phyloP scores from a whole-genome alignment of 2,113 vertebrate species.

The Bungarus multicinctus region DNA sequence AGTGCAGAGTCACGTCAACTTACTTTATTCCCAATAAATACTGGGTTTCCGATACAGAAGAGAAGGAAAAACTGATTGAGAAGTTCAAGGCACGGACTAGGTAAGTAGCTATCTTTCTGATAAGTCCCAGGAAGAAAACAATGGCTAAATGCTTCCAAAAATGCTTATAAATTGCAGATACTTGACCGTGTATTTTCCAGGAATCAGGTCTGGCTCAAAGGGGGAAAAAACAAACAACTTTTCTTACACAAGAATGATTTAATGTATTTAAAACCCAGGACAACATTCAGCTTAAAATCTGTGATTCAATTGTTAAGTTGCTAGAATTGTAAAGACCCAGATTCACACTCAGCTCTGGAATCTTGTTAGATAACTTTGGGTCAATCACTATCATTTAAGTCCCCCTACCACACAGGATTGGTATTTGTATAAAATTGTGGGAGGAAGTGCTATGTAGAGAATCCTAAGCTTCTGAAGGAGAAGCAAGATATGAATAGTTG shows the following conservation, averaged over 20 bases:
- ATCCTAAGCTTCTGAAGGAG: not conserved
- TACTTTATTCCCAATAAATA: conserved; percentile 86
- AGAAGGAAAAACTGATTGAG: conserved; percentile 77
- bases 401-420: not conserved
- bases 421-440: not conserved
- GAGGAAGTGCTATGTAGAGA: not conserved
- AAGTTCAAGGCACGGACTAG: conserved; percentile 80
- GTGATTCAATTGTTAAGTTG: not conserved
- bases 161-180: not conserved
- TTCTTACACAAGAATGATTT: not conserved
- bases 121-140: not conserved
- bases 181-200: not conserved
- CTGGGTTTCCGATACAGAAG: conserved; percentile 75
- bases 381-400: not conserved
- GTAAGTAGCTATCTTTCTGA: conserved; percentile 46
- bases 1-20: conserved; percentile 82
- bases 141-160: not conserved
- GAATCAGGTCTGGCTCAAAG: not conserved
- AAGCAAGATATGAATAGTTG: not conserved
- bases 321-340: not conserved
- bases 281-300: not conserved
- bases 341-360: not conserved
- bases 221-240: not conserved
- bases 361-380: not conserved
- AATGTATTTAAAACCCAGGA: not conserved